Evolutionary conservation across 2,797 vertebrate genomes (phyloP).

Genomic region (Hippoglossus hippoglossus): DNA sequence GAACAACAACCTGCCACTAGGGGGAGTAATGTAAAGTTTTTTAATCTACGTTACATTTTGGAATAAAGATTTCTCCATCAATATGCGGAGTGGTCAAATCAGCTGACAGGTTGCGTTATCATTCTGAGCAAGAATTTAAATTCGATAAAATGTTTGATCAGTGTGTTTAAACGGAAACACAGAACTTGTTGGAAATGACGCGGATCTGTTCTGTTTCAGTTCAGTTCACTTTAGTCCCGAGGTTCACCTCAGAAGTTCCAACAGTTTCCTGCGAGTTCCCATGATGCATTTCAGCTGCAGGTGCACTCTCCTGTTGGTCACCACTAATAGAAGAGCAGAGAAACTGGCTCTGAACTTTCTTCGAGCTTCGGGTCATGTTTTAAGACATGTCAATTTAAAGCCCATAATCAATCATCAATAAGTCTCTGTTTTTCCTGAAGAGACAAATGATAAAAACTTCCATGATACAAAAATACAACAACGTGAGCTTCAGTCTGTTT

Average conservation of each 20-base stretch:
- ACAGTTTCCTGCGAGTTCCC: background rate
- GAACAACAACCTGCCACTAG: too few species aligned
- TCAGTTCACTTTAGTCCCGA: background rate
- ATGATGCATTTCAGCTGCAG: background rate
- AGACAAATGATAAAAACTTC: constrained; percentile 3
- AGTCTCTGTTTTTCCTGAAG: background rate
- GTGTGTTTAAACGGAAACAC: too few species aligned
- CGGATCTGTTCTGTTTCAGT: too few species aligned
- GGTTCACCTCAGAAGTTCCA: background rate
- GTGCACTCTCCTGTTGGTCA: constrained; percentile 1
- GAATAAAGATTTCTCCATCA: too few species aligned
- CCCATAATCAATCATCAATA: background rate
- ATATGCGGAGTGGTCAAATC: too few species aligned
- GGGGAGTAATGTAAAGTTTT: too few species aligned
- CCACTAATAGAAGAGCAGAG: constrained; percentile 12
- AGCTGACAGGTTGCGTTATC: too few species aligned
- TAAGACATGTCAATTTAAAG: constrained; percentile 8
- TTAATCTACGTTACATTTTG: too few species aligned
- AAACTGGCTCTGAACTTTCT: constrained; percentile 57
- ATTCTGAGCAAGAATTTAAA: too few species aligned
- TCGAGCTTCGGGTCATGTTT: too few species aligned
- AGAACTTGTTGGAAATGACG: too few species aligned
- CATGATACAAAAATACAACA: constrained; percentile 41
- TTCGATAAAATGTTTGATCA: too few species aligned
- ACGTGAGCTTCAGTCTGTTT: constrained; percentile 27